These are phyloP conservation scores for Vulpes lagopus DNA, from an alignment of 2,113 vertebrate genomes.

Conservation along the genomic window DNA sequence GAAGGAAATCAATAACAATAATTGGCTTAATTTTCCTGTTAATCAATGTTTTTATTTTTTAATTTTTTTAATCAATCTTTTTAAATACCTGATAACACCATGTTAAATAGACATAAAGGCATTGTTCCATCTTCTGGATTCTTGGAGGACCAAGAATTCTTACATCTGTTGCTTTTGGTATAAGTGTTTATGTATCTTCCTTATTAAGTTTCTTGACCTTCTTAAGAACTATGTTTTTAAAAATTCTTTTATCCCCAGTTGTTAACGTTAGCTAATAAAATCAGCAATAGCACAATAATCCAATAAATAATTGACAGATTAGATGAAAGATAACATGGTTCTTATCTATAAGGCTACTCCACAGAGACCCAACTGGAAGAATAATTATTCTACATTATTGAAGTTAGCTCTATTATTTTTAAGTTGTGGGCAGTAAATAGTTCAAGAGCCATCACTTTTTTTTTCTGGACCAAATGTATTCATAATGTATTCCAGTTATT, in stretches of 20 bases:
- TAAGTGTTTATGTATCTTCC: neutral
- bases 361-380: neutral
- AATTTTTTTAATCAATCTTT: neutral
- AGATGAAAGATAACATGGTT: conserved; percentile 8
- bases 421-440: neutral
- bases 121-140: neutral
- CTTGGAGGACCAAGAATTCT: neutral
- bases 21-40: neutral
- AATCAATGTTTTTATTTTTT: neutral
- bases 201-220: conserved; percentile 20
- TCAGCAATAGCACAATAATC: neutral
- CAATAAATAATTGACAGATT: neutral
- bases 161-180: neutral
- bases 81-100: neutral
- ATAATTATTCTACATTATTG: neutral
- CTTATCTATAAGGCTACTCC: neutral
- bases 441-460: neutral
- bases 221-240: neutral
- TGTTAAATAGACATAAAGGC: neutral
- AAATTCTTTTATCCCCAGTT: neutral
- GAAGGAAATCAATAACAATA: neutral
- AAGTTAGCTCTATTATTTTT: conserved; percentile 40
- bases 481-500: neutral
- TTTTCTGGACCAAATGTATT: conserved; percentile 31
- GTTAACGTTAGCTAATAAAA: neutral